Conservation (phyloP, 2,888 invertebrate genomes). For the Eristalis intricaria region DNA sequence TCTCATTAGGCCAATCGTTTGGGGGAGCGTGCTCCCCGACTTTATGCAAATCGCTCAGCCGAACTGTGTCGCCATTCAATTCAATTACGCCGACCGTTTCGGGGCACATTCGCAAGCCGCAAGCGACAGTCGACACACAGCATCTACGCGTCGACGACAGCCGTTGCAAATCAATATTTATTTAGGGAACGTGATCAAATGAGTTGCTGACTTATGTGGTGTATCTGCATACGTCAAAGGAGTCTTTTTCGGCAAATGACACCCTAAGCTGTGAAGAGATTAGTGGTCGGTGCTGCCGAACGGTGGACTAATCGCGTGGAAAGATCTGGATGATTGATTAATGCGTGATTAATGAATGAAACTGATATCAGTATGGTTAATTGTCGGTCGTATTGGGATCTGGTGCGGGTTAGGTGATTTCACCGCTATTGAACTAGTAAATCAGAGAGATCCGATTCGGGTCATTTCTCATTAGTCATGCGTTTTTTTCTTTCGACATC, state of each 20-base stretch:
- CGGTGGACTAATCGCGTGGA: not conserved
- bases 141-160: not conserved
- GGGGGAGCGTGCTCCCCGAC: not conserved
- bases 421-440: not conserved
- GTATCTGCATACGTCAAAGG: not conserved
- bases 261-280: not conserved
- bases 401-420: not conserved
- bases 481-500: too few relatives aligned
- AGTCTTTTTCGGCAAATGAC: not conserved
- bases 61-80: not conserved
- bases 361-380: not conserved
- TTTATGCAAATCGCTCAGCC: not conserved
- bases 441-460: not conserved
- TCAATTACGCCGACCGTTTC: not conserved
- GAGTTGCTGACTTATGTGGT: not conserved
- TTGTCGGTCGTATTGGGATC: not conserved
- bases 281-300: not conserved
- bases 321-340: not conserved
- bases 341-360: not conserved
- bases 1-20: not conserved
- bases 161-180: not conserved
- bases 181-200: not conserved
- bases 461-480: not conserved
- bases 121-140: not conserved
- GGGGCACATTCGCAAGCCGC: not conserved